Evolutionary conservation across 2,797 vertebrate species (phyloP).

Genomic region (Coregonus suidteri): DNA sequence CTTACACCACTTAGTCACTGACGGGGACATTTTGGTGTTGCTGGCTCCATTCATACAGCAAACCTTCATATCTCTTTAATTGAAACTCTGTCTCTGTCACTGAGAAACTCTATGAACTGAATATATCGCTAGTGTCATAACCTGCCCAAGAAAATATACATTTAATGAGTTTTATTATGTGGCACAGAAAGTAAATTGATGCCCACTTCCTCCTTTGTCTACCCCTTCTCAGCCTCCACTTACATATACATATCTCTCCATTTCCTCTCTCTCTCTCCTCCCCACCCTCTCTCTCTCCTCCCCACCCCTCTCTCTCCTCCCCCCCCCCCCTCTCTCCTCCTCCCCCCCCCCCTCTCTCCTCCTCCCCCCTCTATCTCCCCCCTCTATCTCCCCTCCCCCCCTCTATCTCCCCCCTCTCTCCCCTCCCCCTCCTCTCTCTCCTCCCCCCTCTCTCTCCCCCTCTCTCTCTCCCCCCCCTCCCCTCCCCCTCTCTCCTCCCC

Average conservation of each 20-base stretch:
- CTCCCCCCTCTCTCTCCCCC: no score
- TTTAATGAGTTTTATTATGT: neutral
- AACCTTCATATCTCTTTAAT: neutral
- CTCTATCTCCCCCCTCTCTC: neutral
- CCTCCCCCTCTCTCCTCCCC: neutral
- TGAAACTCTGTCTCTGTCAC: conserved; percentile 1
- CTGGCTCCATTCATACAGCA: neutral
- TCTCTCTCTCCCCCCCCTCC: neutral
- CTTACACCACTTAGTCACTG: neutral
- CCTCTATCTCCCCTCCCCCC: neutral
- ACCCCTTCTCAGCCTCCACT: no score
- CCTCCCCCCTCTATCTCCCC: no score
- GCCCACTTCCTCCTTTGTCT: neutral
- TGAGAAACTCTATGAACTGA: neutral
- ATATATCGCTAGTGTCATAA: neutral
- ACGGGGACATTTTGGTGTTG: neutral
- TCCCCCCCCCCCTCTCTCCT: neutral
- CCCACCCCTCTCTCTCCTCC: neutral
- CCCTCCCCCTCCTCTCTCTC: no score
- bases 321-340: neutral
- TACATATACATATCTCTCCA: no score
- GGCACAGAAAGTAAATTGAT: neutral
- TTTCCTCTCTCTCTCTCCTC: no score
- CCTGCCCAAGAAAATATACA: neutral
- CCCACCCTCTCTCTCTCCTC: no score